Evolutionary conservation across 2,113 vertebrate genomes (phyloP), one percentile per base, ranked within the genome.

Genomic region (Barbus barbus): DNA sequence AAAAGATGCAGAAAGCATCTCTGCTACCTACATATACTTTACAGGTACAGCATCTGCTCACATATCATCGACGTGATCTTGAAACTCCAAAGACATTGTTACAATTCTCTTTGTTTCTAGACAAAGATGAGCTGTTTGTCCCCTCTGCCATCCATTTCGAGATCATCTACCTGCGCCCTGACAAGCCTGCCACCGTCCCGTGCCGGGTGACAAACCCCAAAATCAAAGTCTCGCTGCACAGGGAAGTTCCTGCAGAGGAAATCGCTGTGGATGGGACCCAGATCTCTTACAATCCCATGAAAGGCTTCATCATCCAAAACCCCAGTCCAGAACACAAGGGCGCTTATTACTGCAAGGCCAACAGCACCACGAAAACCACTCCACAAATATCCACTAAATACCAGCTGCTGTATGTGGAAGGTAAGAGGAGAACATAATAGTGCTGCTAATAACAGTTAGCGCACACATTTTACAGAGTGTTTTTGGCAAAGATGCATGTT

Each of bases 351-450:
- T 99, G 97, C 91, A 96, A 95, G 91, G 98, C 97, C 0, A 85
- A 20, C 33, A 88, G 81, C 60, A 93, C 94, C 84, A 92, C 92
- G 16, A 94, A 89, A 44, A 95, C 92, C 86, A 95, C 92, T 24
- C 95, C 95, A n/a, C 97, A 99, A 93, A 94, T 98, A 92, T 99
- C 98, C 12, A 94, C 94, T 65, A 99, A 97, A 89, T 99, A 97
- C 89, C 97, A 97, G 48, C 93, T 99, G 13, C 95, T 99, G 16
- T 99, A 97, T 0, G 96, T 97, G 24, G 96, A 98, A 91, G 97
- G 98, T 98, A 91, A 84, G 41, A 16, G 61, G 0, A 5, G 44
- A 41, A 46, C 26, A 26, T 3, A 24, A 7, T 48, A 28, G 46
- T 9, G 5, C 33, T 5, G 33, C 0, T 36, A 36, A 36, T 36